phyloP scores from a whole-genome alignment of 2,113 vertebrate genomes.

The Trematomus loennbergii region DNA sequence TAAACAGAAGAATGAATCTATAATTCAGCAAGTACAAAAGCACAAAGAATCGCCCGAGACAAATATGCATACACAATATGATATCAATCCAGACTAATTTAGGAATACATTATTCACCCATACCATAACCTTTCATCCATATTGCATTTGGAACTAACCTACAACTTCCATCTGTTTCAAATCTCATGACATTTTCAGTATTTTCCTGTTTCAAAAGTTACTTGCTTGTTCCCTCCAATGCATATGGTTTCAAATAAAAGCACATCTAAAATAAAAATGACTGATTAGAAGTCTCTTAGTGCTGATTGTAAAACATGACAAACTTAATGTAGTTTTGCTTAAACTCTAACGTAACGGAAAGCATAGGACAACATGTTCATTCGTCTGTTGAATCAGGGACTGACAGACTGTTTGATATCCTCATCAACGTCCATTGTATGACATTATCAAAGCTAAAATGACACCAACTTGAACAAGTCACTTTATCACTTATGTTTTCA shows the following conservation, averaged over 20 bases:
- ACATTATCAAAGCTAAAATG: not conserved
- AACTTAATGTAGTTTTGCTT: not conserved
- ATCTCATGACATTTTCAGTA: not conserved
- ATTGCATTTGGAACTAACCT: not conserved
- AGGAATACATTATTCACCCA: not conserved
- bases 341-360: not conserved
- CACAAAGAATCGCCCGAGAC: not conserved
- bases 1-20: not conserved
- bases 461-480: not conserved
- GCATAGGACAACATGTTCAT: not conserved
- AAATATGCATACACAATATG: not conserved
- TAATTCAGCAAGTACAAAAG: not conserved
- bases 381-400: not conserved
- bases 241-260: not conserved
- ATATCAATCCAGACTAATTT: not conserved
- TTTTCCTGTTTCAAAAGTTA: too few relatives aligned
- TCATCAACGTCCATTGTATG: not conserved
- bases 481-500: too few relatives aligned
- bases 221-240: not conserved
- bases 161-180: not conserved
- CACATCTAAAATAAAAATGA: not conserved
- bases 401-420: not conserved
- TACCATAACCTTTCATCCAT: not conserved
- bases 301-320: not conserved
- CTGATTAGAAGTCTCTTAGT: not conserved